Percentiles rank a stretch among this genome's conserved stretches.
phyloP scores from a whole-genome alignment of 2,113 vertebrate genomes.

The Rattus norvegicus region GRCr8 NC_086022.1:107099001-107099500 shows the following conservation, averaged over 20 bases:
- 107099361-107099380: background rate
- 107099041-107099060: background rate
- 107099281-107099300: background rate
- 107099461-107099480: background rate
- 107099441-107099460: background rate
- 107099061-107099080: background rate
- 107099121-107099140: background rate
- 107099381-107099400: background rate
- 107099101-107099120: background rate
- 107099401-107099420: background rate
- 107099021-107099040: background rate
- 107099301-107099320: background rate
- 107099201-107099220: background rate
- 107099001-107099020: background rate
- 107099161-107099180: background rate
- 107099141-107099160: background rate
- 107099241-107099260: background rate
- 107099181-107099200: background rate
- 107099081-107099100: background rate
- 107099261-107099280: background rate
- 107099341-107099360: background rate
- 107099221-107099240: background rate
- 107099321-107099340: background rate
- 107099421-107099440: background rate
- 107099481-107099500: background rate